Percentiles rank a stretch among this genome's conserved stretches.
Evolutionary conservation across 2,113 vertebrate genomes (phyloP).

Genomic region (Ivindomyrus marchei): DNA sequence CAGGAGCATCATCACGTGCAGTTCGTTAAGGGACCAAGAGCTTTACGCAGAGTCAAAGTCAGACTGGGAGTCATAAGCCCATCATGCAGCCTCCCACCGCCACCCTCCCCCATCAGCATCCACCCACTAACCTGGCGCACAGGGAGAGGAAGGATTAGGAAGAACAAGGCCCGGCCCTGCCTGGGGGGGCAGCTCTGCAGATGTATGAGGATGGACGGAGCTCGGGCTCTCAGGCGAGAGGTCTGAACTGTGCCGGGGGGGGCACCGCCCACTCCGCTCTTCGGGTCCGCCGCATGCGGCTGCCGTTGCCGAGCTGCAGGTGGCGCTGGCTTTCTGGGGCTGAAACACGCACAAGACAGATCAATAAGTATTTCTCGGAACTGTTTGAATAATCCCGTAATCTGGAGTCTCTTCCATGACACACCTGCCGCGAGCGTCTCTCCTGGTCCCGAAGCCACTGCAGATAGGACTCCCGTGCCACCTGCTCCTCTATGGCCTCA

Average conservation of each 20-base stretch:
- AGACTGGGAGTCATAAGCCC: background rate
- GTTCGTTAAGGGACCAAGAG: background rate
- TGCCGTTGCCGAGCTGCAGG: constrained; percentile 84
- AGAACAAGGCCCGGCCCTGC: constrained; percentile 65
- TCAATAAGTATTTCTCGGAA: background rate
- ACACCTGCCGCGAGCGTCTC: constrained; percentile 82
- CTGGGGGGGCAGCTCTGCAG: constrained; percentile 74
- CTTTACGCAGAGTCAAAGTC: background rate
- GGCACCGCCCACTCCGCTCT: constrained; percentile 82
- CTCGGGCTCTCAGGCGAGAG: constrained; percentile 70
- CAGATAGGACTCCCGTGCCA: constrained; percentile 85
- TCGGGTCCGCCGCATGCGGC: constrained; percentile 77
- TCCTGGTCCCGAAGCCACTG: constrained; percentile 93
- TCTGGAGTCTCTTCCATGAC: background rate
- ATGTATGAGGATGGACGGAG: constrained; percentile 59
- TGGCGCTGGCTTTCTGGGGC: constrained; percentile 84
- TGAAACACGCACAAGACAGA: constrained; percentile 33
- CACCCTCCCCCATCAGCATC: background rate
- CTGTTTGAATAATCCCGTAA: background rate
- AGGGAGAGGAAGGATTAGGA: constrained; percentile 82
- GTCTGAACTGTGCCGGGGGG: constrained; percentile 71
- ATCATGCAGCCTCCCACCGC: background rate
- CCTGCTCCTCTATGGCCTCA: constrained; percentile 94
- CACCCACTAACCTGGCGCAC: constrained; percentile 65
- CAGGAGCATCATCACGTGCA: background rate